These are phyloP conservation scores for Montifringilla adamsi DNA, from an alignment of 2,113 vertebrate genomes.

Conservation along the genomic window DNA sequence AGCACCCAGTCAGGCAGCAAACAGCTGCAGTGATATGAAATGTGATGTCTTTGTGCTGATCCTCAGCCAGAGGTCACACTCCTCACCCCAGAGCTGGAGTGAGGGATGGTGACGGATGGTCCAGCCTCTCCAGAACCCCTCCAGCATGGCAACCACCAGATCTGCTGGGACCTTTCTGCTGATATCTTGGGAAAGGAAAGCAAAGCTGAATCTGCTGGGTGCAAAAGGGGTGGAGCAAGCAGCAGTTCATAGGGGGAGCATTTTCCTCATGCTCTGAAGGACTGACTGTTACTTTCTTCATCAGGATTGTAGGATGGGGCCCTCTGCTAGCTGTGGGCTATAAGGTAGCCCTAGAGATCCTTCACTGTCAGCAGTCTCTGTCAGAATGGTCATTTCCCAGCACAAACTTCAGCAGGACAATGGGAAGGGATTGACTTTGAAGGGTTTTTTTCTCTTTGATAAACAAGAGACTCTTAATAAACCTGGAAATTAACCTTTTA, in stretches of 20 bases:
- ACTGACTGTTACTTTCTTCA: neutral
- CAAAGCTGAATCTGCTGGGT: neutral
- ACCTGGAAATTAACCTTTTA: neutral
- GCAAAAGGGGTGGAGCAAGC: neutral
- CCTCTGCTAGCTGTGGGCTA: neutral
- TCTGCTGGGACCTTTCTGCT: neutral
- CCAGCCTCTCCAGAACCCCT: neutral
- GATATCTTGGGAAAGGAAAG: neutral
- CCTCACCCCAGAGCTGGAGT: neutral
- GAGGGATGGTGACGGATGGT: neutral
- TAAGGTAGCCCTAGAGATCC: neutral
- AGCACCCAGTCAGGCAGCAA: neutral
- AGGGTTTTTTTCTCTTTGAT: neutral
- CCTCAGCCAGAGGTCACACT: neutral
- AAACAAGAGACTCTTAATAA: neutral
- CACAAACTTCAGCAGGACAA: neutral
- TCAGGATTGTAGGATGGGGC: neutral
- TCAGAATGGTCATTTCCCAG: neutral
- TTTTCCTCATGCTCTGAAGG: neutral
- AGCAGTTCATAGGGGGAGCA: neutral
- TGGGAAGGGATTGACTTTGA: neutral
- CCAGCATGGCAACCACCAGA: accelerated
- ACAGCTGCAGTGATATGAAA: neutral
- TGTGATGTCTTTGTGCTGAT: neutral
- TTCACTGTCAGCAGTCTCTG: neutral